Percentiles rank a stretch among this genome's conserved stretches.
Conservation (phyloP, 2,888 invertebrate species). For the Ganaspis brasiliensis region DNA sequence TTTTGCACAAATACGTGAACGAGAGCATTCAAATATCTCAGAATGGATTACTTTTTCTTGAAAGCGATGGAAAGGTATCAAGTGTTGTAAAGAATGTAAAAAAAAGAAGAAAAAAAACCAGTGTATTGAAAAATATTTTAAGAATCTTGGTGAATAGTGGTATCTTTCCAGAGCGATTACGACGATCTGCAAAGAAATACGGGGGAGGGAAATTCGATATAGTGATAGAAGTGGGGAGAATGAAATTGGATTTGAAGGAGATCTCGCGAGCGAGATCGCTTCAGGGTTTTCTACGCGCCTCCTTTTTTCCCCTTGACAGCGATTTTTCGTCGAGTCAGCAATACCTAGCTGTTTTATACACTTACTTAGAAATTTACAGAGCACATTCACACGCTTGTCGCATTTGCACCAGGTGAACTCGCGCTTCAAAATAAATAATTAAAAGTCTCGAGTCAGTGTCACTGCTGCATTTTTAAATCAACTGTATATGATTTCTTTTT, state of each 20-base stretch:
- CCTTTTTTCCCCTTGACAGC: constrained; percentile 45
- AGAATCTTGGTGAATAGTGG: background rate
- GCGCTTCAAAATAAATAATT: constrained; percentile 6
- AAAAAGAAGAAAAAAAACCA: too few relatives aligned
- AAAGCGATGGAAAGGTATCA: too few relatives aligned
- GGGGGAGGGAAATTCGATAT: constrained; percentile 50
- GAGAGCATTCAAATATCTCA: too few relatives aligned
- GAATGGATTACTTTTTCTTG: too few relatives aligned
- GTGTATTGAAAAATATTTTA: constrained; percentile 17
- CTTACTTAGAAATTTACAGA: constrained; percentile 27
- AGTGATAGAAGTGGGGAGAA: constrained; percentile 55
- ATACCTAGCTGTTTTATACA: constrained; percentile 30
- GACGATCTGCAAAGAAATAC: constrained; percentile 37
- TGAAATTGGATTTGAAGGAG: constrained; percentile 54
- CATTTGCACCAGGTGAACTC: constrained; percentile 1
- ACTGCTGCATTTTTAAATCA: too few relatives aligned
- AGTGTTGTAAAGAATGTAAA: background rate
- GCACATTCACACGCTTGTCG: constrained; percentile 17
- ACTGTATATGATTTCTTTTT: background rate
- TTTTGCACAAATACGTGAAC: too few relatives aligned
- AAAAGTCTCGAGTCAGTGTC: background rate
- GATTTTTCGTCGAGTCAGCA: constrained; percentile 54
- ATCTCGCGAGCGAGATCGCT: constrained; percentile 44
- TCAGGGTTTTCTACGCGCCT: constrained; percentile 49
- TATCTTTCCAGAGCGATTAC: constrained; percentile 1